These are phyloP conservation scores for Halichondria panicea DNA, from an alignment of 37 sponge, comb jelly and placozoan species.

Conservation along the genomic window DNA sequence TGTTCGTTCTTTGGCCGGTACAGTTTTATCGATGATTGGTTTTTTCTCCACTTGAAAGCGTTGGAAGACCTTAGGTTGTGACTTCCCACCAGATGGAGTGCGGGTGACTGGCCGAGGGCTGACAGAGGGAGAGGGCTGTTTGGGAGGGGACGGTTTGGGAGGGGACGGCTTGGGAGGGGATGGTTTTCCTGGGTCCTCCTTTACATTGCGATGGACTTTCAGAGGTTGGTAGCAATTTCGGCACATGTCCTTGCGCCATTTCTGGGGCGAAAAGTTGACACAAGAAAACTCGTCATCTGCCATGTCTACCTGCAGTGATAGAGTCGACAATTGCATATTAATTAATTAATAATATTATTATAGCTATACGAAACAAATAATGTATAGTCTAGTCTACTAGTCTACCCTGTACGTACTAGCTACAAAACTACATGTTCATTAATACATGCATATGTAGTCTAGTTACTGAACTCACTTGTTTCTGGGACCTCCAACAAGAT, in stretches of 20 bases:
- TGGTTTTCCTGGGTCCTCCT: background rate
- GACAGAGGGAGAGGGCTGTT: background rate
- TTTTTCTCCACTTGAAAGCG: conserved; percentile 4
- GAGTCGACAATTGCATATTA: too few relatives aligned
- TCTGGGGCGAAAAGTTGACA: conserved; percentile 67
- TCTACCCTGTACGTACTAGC: too few relatives aligned
- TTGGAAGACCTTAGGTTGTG: conserved; percentile 22
- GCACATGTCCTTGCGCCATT: conserved; percentile 54
- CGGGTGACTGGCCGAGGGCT: background rate
- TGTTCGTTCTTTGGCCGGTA: conserved; percentile 16
- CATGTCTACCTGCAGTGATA: too few relatives aligned
- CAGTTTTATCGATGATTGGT: background rate
- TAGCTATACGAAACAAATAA: too few relatives aligned
- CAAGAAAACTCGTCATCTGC: conserved; percentile 66
- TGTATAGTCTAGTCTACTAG: too few relatives aligned
- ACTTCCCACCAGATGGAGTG: background rate
- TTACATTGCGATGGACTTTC: conserved; percentile 51
- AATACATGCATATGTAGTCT: too few relatives aligned
- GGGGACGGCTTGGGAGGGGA: background rate
- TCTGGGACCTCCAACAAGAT: too few relatives aligned
- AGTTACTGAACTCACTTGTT: too few relatives aligned
- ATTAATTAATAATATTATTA: too few relatives aligned
- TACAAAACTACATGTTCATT: too few relatives aligned
- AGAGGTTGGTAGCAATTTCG: conserved; percentile 60
- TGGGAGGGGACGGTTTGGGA: background rate